Percentiles rank a stretch among this genome's conserved stretches.
Evolutionary conservation across 2,113 vertebrate genomes (phyloP).

Genomic region (Grammomys dolichurus): DNA sequence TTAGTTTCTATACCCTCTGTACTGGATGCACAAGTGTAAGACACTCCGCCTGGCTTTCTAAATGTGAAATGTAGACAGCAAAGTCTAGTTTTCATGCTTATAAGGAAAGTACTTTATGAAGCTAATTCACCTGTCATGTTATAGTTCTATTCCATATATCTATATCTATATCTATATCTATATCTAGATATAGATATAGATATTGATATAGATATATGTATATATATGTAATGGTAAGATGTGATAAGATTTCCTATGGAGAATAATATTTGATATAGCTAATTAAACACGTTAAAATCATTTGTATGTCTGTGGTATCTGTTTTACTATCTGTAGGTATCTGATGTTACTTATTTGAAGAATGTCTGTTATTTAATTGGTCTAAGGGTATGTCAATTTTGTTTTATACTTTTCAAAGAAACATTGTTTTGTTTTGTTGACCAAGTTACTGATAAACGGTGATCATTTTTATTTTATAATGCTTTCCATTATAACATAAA

Average conservation of each 20-base stretch:
- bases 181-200: too few relatives aligned
- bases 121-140: neutral
- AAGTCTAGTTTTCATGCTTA: neutral
- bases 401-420: neutral
- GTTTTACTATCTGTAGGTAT: neutral
- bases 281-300: neutral
- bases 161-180: neutral
- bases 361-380: neutral
- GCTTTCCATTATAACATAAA: too few relatives aligned
- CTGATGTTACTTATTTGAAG: neutral
- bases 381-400: neutral
- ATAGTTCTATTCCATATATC: neutral
- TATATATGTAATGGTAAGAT: neutral
- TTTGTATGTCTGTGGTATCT: neutral
- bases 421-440: neutral
- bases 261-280: neutral
- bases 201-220: too few relatives aligned
- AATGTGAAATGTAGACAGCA: neutral
- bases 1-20: neutral
- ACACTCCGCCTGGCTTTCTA: neutral
- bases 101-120: neutral
- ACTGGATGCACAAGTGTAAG: neutral
- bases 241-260: neutral
- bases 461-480: too few relatives aligned
- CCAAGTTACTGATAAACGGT: neutral